A percentile compares a stretch with the other conserved stretches of the same genome.
Evolutionary conservation across 2,113 vertebrate species (phyloP).

Genomic region (Anhinga anhinga): DNA sequence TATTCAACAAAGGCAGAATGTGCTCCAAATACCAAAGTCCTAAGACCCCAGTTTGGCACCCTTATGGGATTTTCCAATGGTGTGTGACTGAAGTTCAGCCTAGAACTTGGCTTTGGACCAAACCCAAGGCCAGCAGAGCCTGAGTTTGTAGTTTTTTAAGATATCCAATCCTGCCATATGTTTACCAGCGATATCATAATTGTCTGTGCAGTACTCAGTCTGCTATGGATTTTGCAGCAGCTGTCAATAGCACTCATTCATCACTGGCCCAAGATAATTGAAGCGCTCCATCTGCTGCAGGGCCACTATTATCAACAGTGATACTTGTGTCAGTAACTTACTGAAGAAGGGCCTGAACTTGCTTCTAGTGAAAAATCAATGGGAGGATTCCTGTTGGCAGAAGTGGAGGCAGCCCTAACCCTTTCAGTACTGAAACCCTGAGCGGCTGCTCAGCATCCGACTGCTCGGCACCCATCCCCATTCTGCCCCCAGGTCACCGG

Average conservation of each 20-base stretch:
- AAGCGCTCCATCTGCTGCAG: slow-evolving; percentile 64
- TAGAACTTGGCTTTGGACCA: slow-evolving; percentile 39
- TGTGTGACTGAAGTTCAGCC: not conserved
- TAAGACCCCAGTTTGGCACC: not conserved
- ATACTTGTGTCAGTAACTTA: slow-evolving; percentile 65
- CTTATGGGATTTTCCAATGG: not conserved
- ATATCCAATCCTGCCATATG: slow-evolving; percentile 45
- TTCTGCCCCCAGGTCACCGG: not conserved
- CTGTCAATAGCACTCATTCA: slow-evolving; percentile 63
- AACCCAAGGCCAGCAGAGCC: not conserved
- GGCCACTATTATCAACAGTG: slow-evolving; percentile 47
- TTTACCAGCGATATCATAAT: slow-evolving; percentile 61
- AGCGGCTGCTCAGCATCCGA: not conserved
- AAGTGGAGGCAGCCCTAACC: not conserved
- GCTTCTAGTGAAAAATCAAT: slow-evolving; percentile 39
- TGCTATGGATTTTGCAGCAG: slow-evolving; percentile 69
- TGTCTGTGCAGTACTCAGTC: slow-evolving; percentile 50
- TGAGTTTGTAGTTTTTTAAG: not conserved
- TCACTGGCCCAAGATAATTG: slow-evolving; percentile 61
- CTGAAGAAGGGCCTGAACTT: slow-evolving; percentile 58
- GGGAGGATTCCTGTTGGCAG: slow-evolving; percentile 9
- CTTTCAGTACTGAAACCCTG: slow-evolving; percentile 23
- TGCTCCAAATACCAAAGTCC: not conserved
- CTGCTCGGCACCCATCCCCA: rapidly evolving
- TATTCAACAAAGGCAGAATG: not conserved